Evolutionary conservation across 2,797 vertebrate species (phyloP).

Genomic region (Eidolon dupreanum): DNA sequence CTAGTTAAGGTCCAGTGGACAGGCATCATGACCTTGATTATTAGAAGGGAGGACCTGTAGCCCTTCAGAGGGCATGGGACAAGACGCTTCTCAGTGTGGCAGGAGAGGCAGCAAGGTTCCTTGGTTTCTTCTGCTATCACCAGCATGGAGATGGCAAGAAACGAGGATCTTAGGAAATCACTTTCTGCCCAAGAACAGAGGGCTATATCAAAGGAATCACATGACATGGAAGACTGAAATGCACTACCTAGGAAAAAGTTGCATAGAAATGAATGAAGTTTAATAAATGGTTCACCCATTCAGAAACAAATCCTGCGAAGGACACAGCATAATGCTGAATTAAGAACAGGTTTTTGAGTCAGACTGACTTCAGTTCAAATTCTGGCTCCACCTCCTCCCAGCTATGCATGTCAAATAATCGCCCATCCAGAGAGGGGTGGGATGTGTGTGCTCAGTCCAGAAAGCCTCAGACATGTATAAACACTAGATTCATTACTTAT

Average conservation of each 20-base stretch:
- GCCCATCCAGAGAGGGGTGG: neutral
- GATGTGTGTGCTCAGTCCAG: neutral
- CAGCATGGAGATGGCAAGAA: neutral
- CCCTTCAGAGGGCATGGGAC: neutral
- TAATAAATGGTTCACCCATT: neutral
- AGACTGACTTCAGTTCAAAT: neutral
- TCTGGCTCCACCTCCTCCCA: neutral
- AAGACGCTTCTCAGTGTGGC: neutral
- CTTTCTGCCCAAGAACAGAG: neutral
- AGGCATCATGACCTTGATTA: neutral
- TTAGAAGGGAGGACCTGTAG: neutral
- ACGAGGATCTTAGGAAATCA: neutral
- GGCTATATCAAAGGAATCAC: neutral
- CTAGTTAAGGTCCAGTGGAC: neutral
- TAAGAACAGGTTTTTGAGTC: neutral
- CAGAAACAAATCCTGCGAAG: neutral
- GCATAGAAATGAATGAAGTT: neutral
- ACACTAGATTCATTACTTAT: neutral
- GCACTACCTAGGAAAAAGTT: neutral
- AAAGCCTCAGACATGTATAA: neutral
- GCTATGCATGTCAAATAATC: neutral
- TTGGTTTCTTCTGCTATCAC: neutral
- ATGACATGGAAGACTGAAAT: neutral
- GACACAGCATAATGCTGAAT: neutral
- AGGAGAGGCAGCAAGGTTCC: neutral